These are phyloP conservation scores for Tetanocera ferruginea DNA, from an alignment of 2,888 invertebrate genomes.

Conservation along the genomic window DNA sequence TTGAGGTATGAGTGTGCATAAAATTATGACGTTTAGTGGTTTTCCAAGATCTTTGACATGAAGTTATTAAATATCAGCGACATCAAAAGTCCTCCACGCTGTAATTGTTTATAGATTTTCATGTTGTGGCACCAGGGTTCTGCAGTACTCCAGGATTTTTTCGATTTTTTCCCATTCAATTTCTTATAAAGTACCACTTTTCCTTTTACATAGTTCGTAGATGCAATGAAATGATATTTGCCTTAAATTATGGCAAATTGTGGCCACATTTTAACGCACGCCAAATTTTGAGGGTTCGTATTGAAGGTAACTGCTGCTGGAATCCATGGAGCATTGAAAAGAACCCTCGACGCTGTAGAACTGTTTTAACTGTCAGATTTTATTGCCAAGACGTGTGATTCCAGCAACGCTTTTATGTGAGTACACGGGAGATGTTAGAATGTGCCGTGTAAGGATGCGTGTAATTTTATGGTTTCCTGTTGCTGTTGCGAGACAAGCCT, in stretches of 20 bases:
- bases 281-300: background rate
- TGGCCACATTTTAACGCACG: conserved; percentile 30
- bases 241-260: conserved; percentile 48
- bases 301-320: background rate
- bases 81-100: no score
- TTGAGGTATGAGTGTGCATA: no score
- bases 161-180: conserved; percentile 27
- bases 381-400: conserved; percentile 50
- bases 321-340: background rate
- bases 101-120: background rate
- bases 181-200: background rate
- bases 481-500: background rate
- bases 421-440: background rate
- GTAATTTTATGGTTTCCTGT: conserved; percentile 44
- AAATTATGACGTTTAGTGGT: no score
- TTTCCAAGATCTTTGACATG: no score
- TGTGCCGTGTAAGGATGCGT: conserved; percentile 27
- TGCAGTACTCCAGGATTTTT: conserved; percentile 35
- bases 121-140: conserved; percentile 25
- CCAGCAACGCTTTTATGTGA: background rate
- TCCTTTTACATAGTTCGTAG: background rate
- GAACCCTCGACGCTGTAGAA: background rate
- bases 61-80: no score
- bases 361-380: conserved; percentile 50
- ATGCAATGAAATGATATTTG: conserved; percentile 35